Base-by-base conservation (phyloP, 2,797 vertebrate genomes). In the Neomorphus geoffroyi region DNA sequence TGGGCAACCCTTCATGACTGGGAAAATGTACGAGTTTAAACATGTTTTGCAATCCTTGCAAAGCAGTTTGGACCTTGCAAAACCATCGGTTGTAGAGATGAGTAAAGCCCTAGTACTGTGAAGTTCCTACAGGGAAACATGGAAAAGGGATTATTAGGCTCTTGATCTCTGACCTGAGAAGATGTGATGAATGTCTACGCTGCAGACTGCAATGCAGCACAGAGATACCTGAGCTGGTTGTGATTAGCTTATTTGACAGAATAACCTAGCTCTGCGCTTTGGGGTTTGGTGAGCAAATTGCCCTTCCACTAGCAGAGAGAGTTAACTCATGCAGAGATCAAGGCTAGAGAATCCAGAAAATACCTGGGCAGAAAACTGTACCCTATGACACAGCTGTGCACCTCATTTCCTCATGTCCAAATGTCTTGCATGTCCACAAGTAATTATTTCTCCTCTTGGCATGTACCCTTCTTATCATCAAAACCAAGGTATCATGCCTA, bases 1-100 rank as follows among this genome's bases (percentile, higher is more conserved):
- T 22, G 45, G 72, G 50, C 64, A 90, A 7, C 35, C 3, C 13
- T 86, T 58, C 60, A 66, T 56, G 77, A 57, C 62, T 32, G 24
- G 30, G 22, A 45, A 64, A 77, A 58, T 3, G 8, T 62, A 6
- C 66, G 65, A 90, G 80, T 80, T 80, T n/a, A 82, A 82, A 62
- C 10, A 0, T 10, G 32, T 80, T 88, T 93, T 84, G 79, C 10
- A n/a, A 80, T 83, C 50, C 26, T 91, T 69, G 45, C 64, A 22
- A 48, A 74, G 46, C 4, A 33, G 21, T 73, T 82, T 67, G 50
- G 45, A 41, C 33, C 64, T 96, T 93, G 82, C 83, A 74, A 93
- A 94, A 60, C 67, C 67, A 30, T 56, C 0, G 0, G 18, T 12
- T 1, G 7, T 39, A 39, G 78, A 74, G 60, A 70, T 51, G 90